Base-by-base conservation (phyloP, 2,888 invertebrate genomes). In the Petrolisthes manimaculis region DNA sequence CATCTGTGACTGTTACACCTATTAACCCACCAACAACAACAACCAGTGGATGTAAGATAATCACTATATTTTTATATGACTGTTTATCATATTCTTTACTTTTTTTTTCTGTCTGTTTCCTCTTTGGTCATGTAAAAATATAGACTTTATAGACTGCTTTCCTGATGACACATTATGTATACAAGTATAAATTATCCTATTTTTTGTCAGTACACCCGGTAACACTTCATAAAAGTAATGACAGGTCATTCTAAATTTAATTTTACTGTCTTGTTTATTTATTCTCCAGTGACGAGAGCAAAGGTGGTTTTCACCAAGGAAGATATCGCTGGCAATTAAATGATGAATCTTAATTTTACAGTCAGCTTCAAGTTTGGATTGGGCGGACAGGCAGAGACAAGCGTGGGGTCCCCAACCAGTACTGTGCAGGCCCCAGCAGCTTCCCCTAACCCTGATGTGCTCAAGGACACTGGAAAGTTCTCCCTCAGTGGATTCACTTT, bases 401-500 rank as follows among this genome's bases (percentile, higher is more conserved):
- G 71, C 21, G 71, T 6, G 14, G 21, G 61, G 18, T 61, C 61
- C 9, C 12, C n/a, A 1, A 21, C 6, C 6, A 71, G 6, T 71
- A 21, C 21, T 14, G 71, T 71, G 6, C n/a, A 12, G 21, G 79
- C 78, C 54, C 53, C 61, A n/a, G 21, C 71, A 5, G 55, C 69
- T 5, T 5, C 71, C 21, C 56, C 84, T 53, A 69, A 55, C n/a
- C 5, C 61, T 4, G 77, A 61, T 21, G 21, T n/a, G 21, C 51
- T 54, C 56, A 61, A 81, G 21, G 75, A 77, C 24, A 67, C 51
- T 21, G 55, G 67, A 14, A 88, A 88, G 83, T 84, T 88, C 67
- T 80, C 82, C 12, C 80, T 91, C 12, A 89, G 87, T 54, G 91
- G 91, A 51, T 91, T 91, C 82, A 89, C 90, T 55, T 91, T 91